Evolutionary conservation across 1,140 invertebrate genomes (phyloP).

Genomic region (Drosophila punjabiensis): DNA sequence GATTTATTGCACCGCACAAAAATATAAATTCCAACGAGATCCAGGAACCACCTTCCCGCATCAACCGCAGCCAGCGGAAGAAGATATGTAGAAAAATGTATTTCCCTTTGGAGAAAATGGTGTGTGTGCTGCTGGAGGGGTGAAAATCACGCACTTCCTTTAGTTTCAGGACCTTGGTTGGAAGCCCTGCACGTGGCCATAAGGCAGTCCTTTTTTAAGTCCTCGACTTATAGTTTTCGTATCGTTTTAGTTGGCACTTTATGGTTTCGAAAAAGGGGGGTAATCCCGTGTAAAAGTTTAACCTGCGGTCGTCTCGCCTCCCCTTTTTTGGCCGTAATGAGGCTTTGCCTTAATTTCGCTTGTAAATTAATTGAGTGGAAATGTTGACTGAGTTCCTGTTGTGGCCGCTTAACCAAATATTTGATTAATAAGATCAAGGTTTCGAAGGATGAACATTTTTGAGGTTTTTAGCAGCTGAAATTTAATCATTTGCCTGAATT

Average conservation of each 20-base stretch:
- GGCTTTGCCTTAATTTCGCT: conserved; percentile 57
- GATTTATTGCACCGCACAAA: conserved; percentile 78
- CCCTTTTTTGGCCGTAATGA: conserved; percentile 44
- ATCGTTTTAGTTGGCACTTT: conserved; percentile 48
- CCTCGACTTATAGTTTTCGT: conserved; percentile 68
- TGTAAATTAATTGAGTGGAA: conserved; percentile 67
- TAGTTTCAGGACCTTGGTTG: conserved; percentile 3
- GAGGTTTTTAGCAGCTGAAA: neutral
- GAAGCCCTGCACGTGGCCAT: conserved; percentile 57
- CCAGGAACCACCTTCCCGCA: conserved; percentile 25
- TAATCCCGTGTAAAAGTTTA: conserved; percentile 51
- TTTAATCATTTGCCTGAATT: neutral
- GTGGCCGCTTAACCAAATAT: conserved; percentile 23
- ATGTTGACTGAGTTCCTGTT: conserved; percentile 28
- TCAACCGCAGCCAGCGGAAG: conserved; percentile 7
- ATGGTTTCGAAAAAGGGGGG: conserved; percentile 18
- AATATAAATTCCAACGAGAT: conserved; percentile 64
- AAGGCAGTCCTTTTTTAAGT: conserved; percentile 56
- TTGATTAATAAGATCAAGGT: conserved; percentile 31
- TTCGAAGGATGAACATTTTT: neutral
- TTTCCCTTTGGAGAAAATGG: conserved; percentile 54
- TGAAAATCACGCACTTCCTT: conserved; percentile 43
- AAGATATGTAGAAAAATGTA: conserved; percentile 70
- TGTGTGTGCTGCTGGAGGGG: conserved; percentile 20
- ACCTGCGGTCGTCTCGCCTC: conserved; percentile 20